These are phyloP conservation scores for Steinernema feltiae DNA, from an alignment of 1,140 invertebrate species.

Conservation along the genomic window DNA sequence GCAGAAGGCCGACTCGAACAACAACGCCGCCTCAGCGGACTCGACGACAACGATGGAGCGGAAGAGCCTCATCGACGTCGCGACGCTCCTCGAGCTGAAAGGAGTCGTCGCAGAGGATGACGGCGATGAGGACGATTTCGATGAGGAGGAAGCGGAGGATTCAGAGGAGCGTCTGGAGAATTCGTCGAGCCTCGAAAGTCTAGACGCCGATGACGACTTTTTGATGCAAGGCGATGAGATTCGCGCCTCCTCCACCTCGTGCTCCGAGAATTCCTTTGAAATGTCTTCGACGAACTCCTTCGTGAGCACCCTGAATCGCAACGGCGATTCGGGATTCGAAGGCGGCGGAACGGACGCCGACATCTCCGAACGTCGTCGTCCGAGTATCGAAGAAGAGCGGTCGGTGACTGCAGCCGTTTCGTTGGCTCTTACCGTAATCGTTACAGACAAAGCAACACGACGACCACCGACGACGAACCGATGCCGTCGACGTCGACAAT, in stretches of 20 bases:
- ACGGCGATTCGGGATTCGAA: not conserved
- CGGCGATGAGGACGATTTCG: not conserved
- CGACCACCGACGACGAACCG: constrained; percentile 15
- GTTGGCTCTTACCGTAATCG: not conserved
- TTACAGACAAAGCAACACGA: not conserved
- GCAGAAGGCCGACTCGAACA: not conserved
- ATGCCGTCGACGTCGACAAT: constrained; percentile 12
- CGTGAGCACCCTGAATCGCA: constrained; percentile 15
- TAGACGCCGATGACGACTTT: not conserved
- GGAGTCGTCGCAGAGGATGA: not conserved
- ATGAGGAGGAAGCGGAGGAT: not conserved
- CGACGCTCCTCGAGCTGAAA: not conserved
- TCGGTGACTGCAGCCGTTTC: not conserved
- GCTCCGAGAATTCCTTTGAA: constrained; percentile 25
- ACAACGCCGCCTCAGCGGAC: not conserved
- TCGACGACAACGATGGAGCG: not conserved
- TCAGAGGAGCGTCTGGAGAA: constrained; percentile 5
- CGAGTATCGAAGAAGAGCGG: constrained; percentile 1
- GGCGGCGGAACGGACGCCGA: not conserved
- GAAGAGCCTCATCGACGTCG: not conserved
- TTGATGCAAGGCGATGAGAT: not conserved
- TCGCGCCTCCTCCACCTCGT: constrained; percentile 18
- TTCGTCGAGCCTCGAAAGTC: not conserved
- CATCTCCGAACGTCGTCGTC: not conserved
- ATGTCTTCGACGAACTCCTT: constrained; percentile 19